Percentiles rank a stretch among this genome's conserved stretches.
These are phyloP conservation scores for Metridium senile DNA, from an alignment of 92 coral and sea anemone species.

Conservation along the genomic window DNA sequence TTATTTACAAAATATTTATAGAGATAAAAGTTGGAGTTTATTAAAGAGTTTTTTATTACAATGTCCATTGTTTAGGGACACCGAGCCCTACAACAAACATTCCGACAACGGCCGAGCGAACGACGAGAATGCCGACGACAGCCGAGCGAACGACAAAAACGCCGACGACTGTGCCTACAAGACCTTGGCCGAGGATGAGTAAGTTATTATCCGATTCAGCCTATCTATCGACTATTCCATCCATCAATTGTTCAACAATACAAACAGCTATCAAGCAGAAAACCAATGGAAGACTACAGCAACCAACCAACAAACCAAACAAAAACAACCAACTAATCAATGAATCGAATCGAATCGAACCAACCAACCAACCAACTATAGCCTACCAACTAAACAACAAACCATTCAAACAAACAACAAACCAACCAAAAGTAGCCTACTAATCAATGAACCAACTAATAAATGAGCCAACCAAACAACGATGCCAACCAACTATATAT, in stretches of 20 bases:
- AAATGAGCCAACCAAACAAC: background rate
- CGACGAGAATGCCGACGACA: constrained; percentile 7
- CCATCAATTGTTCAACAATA: no score
- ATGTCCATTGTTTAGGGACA: background rate
- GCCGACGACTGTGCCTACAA: background rate
- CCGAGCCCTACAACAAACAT: background rate
- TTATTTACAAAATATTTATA: no score
- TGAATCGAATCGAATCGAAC: no score
- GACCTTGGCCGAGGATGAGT: background rate
- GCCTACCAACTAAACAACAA: no score
- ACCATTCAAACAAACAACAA: background rate
- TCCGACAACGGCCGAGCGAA: background rate
- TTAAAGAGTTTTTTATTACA: no score
- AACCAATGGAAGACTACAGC: no score
- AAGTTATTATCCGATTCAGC: background rate
- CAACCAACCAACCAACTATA: no score
- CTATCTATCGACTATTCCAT: no score
- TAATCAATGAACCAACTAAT: background rate
- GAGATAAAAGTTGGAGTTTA: no score
- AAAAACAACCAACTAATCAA: no score
- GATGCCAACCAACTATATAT: background rate
- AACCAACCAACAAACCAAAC: no score
- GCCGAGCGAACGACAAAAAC: background rate
- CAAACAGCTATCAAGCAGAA: no score
- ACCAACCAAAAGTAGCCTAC: background rate